Conservation (phyloP, 2,888 invertebrate genomes). For the Ichneumon xanthorius region DNA sequence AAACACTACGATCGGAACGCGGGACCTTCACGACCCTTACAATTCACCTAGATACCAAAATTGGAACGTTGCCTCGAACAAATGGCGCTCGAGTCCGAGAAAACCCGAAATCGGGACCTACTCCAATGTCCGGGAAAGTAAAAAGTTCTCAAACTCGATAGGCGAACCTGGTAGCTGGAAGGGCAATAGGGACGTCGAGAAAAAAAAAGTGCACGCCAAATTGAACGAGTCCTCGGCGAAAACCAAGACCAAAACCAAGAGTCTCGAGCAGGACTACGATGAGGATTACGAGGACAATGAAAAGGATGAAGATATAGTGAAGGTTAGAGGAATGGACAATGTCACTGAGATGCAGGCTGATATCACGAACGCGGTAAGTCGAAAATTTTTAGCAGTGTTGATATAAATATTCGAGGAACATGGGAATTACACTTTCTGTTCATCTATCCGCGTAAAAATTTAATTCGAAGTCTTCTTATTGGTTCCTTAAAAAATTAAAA, state of each 20-base stretch:
- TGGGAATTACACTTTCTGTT: no score
- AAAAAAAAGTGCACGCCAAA: conserved; percentile 58
- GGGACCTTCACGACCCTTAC: background rate
- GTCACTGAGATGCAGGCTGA: conserved; percentile 77
- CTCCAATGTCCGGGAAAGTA: conserved; percentile 22
- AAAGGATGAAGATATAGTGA: conserved; percentile 75
- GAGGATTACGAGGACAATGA: conserved; percentile 80
- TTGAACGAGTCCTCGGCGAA: conserved; percentile 57
- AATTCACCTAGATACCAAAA: background rate
- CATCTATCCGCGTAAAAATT: no score
- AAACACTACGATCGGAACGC: conserved; percentile 56
- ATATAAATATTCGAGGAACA: no score
- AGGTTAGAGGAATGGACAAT: conserved; percentile 74
- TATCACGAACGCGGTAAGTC: conserved; percentile 79
- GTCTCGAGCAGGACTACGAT: conserved; percentile 78
- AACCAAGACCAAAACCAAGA: conserved; percentile 72
- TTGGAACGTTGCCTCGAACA: conserved; percentile 15
- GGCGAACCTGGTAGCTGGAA: conserved; percentile 36
- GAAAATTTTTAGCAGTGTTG: no score
- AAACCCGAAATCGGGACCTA: conserved; percentile 36
- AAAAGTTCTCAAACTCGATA: conserved; percentile 51
- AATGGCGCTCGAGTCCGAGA: conserved; percentile 35
- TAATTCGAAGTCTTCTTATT: no score
- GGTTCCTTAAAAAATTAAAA: no score
- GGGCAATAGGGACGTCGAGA: conserved; percentile 42